phyloP scores from a whole-genome alignment of 2,113 vertebrate species.

The Cheirogaleus medius region DNA sequence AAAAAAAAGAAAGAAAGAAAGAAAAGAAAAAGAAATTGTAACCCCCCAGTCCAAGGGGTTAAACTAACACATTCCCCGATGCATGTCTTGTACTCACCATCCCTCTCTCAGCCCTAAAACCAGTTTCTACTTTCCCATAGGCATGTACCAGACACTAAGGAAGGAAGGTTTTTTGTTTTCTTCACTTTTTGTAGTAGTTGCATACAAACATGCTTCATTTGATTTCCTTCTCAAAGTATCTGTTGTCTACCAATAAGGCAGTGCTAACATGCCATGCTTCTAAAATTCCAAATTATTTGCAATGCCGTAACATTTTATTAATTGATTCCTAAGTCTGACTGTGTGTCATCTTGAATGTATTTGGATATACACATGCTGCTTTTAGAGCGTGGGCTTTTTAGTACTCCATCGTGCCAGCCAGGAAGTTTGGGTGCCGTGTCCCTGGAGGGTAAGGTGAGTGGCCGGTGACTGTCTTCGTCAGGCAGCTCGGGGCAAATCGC shows the following conservation, averaged over 20 bases:
- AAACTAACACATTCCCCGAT: accelerated
- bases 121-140: neutral
- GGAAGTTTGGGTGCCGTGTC: neutral
- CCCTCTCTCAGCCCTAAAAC: neutral
- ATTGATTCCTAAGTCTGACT: accelerated
- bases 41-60: neutral
- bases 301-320: too few species aligned
- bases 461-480: accelerated
- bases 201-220: accelerated
- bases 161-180: neutral
- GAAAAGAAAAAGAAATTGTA: too few species aligned
- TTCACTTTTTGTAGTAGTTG: neutral
- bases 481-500: accelerated
- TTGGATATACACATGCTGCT: accelerated
- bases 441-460: neutral
- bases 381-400: neutral
- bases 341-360: accelerated
- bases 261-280: accelerated
- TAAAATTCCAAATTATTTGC: neutral
- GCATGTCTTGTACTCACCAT: neutral
- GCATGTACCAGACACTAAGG: accelerated
- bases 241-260: accelerated
- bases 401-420: accelerated
- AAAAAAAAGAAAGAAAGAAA: too few species aligned
- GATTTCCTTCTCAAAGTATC: neutral